A percentile compares a stretch with the other conserved stretches of the same genome.
These are phyloP conservation scores for Dipodomys merriami DNA, from an alignment of 2,113 vertebrate species.

Conservation along the genomic window DNA sequence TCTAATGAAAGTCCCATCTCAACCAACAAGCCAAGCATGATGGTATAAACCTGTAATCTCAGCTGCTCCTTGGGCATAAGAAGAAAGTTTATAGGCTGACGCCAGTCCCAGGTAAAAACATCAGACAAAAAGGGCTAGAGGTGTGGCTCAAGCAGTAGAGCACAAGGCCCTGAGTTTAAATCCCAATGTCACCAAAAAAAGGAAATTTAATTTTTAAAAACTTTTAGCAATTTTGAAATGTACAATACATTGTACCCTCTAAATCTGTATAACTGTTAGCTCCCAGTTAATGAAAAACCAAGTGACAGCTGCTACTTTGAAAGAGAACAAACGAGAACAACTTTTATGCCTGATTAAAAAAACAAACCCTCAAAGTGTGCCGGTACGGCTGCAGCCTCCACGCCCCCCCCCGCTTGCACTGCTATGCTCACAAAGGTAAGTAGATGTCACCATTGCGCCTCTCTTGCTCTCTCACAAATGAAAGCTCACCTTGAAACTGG, in stretches of 20 bases:
- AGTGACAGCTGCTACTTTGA: neutral
- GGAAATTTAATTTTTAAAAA: neutral
- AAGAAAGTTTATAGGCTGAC: too few relatives aligned
- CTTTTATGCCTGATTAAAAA: neutral
- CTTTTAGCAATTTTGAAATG: neutral
- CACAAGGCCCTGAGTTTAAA: too few relatives aligned
- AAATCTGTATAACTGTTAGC: neutral
- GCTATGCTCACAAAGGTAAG: conserved; percentile 66
- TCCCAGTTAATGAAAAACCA: neutral
- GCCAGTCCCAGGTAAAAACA: too few relatives aligned
- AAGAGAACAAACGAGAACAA: neutral
- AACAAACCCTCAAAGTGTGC: neutral
- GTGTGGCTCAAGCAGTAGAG: too few relatives aligned
- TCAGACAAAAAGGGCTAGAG: too few relatives aligned
- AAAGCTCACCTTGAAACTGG: conserved; percentile 85
- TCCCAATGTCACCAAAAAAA: too few relatives aligned
- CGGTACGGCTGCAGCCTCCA: conserved; percentile 10
- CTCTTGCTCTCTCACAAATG: neutral
- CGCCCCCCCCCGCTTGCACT: neutral
- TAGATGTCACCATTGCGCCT: conserved; percentile 65
- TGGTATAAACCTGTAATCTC: too few relatives aligned
- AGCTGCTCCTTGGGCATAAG: too few relatives aligned
- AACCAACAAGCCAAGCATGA: too few relatives aligned
- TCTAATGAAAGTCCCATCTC: too few relatives aligned
- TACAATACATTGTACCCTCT: neutral